phyloP scores from a whole-genome alignment of 2,888 invertebrate species.

The Polietes domitor region DNA sequence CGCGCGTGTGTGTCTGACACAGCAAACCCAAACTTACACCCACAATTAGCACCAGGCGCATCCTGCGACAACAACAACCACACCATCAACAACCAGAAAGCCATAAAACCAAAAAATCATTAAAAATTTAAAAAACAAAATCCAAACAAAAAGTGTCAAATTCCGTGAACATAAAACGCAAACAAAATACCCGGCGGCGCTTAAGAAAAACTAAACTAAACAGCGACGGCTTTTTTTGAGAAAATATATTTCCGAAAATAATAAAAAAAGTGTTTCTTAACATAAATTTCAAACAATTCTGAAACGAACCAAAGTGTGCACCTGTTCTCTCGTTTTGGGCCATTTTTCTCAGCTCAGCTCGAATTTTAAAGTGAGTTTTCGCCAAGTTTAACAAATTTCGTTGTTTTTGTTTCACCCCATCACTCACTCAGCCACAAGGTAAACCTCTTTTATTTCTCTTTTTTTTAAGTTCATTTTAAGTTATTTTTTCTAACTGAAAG shows the following conservation, averaged over 20 bases:
- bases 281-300: not conserved
- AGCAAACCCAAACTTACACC: conserved; percentile 49
- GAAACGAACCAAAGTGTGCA: not conserved
- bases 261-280: not conserved
- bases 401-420: conserved; percentile 49
- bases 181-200: conserved; percentile 60
- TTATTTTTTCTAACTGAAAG: conserved; percentile 15
- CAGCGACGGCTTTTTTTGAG: conserved; percentile 49
- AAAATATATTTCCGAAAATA: not conserved
- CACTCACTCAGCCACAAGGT: conserved; percentile 55
- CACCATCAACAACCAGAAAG: conserved; percentile 22
- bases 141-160: conserved; percentile 54
- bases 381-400: conserved; percentile 57
- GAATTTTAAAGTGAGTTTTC: conserved; percentile 40
- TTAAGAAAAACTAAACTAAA: conserved; percentile 26
- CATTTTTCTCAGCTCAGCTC: no score
- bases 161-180: conserved; percentile 53
- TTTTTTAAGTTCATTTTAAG: conserved; percentile 17
- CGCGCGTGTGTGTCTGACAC: conserved; percentile 57
- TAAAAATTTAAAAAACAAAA: conserved; percentile 55
- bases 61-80: conserved; percentile 22
- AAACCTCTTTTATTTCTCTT: conserved; percentile 56
- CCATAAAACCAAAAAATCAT: conserved; percentile 41
- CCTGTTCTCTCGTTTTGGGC: not conserved
- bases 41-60: conserved; percentile 52